Percentiles rank a stretch among this genome's conserved stretches.
phyloP scores from a whole-genome alignment of 1,140 invertebrate species.

The Onthophagus taurus region DNA sequence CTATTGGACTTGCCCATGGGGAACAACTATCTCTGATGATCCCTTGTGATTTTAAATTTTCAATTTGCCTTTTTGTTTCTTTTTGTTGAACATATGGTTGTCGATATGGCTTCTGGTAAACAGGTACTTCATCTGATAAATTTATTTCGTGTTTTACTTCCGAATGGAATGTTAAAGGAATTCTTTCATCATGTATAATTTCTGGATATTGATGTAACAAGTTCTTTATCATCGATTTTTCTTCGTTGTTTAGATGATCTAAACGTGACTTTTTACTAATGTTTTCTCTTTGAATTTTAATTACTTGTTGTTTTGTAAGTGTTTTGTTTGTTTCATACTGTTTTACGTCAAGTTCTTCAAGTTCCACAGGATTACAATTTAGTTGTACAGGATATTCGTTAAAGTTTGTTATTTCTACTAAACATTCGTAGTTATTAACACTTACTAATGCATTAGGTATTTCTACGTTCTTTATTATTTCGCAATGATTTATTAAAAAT shows the following conservation, averaged over 20 bases:
- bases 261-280: neutral
- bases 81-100: neutral
- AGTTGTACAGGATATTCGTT: too few relatives aligned
- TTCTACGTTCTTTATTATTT: too few relatives aligned
- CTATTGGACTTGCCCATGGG: too few relatives aligned
- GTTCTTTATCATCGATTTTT: neutral
- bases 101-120: slow-evolving; percentile 8
- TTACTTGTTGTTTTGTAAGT: too few relatives aligned
- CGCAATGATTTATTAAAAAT: too few relatives aligned
- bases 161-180: neutral
- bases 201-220: slow-evolving; percentile 5
- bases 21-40: slow-evolving; percentile 17
- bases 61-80: slow-evolving; percentile 12
- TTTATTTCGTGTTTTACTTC: slow-evolving; percentile 5
- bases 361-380: too few relatives aligned
- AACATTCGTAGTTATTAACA: too few relatives aligned
- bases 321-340: too few relatives aligned
- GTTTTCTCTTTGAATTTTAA: neutral
- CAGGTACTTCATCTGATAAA: neutral
- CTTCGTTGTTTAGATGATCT: slow-evolving; percentile 1
- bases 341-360: too few relatives aligned
- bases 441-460: too few relatives aligned
- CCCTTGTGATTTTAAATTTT: slow-evolving; percentile 8
- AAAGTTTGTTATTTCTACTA: too few relatives aligned
- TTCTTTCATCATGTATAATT: slow-evolving; percentile 4